Base-by-base conservation (phyloP, 2,888 invertebrate species). In the Drosophila testacea region DNA sequence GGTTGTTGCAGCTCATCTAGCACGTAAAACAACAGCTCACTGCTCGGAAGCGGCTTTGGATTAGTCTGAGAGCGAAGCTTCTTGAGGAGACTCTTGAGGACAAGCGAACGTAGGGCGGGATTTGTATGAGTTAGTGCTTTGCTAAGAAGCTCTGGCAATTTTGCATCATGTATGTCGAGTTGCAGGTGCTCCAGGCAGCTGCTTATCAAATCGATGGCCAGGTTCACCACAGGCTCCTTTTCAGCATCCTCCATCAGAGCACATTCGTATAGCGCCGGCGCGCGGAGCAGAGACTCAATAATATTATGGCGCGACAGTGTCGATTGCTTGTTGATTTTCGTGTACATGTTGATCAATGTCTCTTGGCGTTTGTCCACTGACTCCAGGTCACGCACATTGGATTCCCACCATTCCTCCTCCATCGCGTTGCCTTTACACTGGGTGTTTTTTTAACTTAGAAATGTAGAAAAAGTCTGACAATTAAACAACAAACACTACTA, bases 141-240 rank as follows among this genome's bases (percentile, higher is more conserved):
- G 92, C 94, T 94, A 30, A 96, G 90, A 55, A 94, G 92, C 32
- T 93, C 92, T 22, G 94, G 94, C 85, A 95, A 95, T 60, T 94
- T 93, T 2, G 22, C 59, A 13, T 88, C 81, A 6, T 32, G 48
- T 1, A 57, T 56, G 39, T 80, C 48, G 42, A 80, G 38, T 10
- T 59, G 28, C 39, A 81, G 11, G 4, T 73, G 65, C 0, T 69
- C 32, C 90, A 97, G 94, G 83, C 95, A 94, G 67, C 94, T 91
- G 46, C 94, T 93, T 39, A 96, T 91, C 5, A 96, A 94, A 83
- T 95, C 95, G 88, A 95, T 95, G 16, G 95, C 94, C 63, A 95
- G 84, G 78, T 94, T 94, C 4, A 94, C 92, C 84, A 95, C 94
- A 66, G 94, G 56, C 93, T 73, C 95, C 95, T 85, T 54, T 89